Evolutionary conservation across 2,113 vertebrate species (phyloP).

Genomic region (Chionis minor): DNA sequence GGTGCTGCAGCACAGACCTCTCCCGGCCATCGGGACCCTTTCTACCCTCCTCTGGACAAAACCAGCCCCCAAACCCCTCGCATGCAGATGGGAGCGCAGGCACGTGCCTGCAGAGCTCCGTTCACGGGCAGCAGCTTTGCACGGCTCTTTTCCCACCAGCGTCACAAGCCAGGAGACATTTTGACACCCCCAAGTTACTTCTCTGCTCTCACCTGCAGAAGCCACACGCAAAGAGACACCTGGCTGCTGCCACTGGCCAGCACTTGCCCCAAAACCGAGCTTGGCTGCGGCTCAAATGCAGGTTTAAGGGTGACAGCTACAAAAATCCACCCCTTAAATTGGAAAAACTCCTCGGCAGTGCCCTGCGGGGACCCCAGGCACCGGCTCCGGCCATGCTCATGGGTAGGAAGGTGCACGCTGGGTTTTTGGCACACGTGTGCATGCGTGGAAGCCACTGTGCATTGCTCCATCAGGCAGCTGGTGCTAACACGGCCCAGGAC

Average conservation of each 20-base stretch:
- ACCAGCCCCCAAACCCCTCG: background rate
- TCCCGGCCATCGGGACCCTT: background rate
- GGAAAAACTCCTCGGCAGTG: rapidly evolving
- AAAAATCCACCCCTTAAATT: background rate
- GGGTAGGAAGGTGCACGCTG: background rate
- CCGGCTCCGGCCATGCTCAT: rapidly evolving
- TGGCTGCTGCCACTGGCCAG: rapidly evolving
- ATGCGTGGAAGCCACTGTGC: rapidly evolving
- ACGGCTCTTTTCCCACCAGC: background rate
- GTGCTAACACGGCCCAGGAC: rapidly evolving
- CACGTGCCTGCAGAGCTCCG: rapidly evolving
- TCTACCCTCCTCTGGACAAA: background rate
- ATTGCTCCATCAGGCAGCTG: rapidly evolving
- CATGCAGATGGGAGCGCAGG: background rate
- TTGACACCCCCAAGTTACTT: background rate
- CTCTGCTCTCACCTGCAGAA: background rate
- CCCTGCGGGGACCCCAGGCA: background rate
- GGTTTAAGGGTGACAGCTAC: background rate
- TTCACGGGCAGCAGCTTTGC: rapidly evolving
- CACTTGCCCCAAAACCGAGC: rapidly evolving
- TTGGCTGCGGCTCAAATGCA: background rate
- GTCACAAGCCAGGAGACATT: background rate
- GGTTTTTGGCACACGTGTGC: background rate
- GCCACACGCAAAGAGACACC: background rate
- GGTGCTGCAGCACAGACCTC: background rate